Base-by-base conservation (phyloP, 2,888 invertebrate genomes). In the Amphipoea lucens region DNA sequence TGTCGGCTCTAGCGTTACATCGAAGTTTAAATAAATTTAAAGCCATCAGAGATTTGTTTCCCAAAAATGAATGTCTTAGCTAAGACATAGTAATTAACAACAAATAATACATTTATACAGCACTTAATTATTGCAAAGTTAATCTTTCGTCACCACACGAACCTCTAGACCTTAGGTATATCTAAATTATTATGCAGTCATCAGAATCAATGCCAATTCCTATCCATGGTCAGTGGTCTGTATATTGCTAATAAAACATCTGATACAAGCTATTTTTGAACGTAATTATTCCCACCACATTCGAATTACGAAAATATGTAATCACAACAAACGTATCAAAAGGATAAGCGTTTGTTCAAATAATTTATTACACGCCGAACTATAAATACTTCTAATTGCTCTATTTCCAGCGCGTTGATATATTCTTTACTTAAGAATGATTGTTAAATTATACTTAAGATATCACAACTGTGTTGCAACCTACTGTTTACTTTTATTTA, bases 111-210 rank as follows among this genome's bases (percentile, higher is more conserved):
- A 75, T 77, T 73, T 78, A 81, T 54, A 81, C 76, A 82, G 79
- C 79, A 85, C 80, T 76, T 42, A 63, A 76, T 89, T 89, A 89
- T 87, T 87, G 86, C 88, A 79, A 77, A 60, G 60, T 69, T 70
- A 36, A 76, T 68, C 23, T 72, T 71, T 65, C 57, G 54, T 57
- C 40, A 40, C 70, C 42, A 70, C 36, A 63, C 71, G 69, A 82
- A 74, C 54, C 57, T 62, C 60, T 66, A 85, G n/a, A 85, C 71
- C 76, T 78, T 77, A 45, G 14, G 45, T 45, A 78, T 29, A 79
- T 63, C 78, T 84, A 79, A 36, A 80, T 79, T 79, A 88, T 89
- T 87, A 88, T 87, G 87, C 89, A 87, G 76, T 81, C 74, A 71
- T 70, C 69, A 77, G 66, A 75, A 78, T 76, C 57, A 60, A 79